A percentile compares a stretch with the other conserved stretches of the same genome.
These are phyloP conservation scores for Brassicogethes aeneus DNA, from an alignment of 2,888 invertebrate species.

Conservation along the genomic window DNA sequence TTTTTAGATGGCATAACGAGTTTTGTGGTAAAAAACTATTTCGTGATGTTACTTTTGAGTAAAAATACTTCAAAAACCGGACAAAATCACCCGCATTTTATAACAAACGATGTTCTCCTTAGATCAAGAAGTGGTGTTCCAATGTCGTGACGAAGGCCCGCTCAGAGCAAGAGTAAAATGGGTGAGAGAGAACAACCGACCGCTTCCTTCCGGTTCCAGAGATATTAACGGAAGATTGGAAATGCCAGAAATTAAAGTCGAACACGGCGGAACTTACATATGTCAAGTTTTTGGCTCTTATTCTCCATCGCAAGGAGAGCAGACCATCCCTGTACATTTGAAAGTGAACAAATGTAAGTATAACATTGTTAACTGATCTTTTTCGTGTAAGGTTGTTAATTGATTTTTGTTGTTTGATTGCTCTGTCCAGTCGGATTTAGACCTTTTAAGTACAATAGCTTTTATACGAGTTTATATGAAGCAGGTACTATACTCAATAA, in stretches of 20 bases:
- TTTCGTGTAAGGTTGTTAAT: neutral
- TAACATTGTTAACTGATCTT: neutral
- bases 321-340: slow-evolving; percentile 59
- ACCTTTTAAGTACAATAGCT: no score
- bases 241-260: slow-evolving; percentile 68
- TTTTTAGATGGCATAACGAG: no score
- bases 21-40: no score
- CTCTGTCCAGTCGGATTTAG: no score
- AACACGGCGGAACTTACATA: slow-evolving; percentile 72
- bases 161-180: slow-evolving; percentile 66
- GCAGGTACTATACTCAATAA: no score
- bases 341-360: slow-evolving; percentile 71
- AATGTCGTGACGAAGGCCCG: slow-evolving; percentile 86
- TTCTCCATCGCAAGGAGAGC: slow-evolving; percentile 52
- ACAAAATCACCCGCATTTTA: no score
- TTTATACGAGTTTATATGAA: no score
- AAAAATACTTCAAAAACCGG: no score
- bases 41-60: no score
- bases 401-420: neutral
- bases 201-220: slow-evolving; percentile 67
- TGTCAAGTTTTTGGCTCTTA: slow-evolving; percentile 71
- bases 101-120: slow-evolving; percentile 9
- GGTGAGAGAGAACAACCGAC: slow-evolving; percentile 60
- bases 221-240: slow-evolving; percentile 74
- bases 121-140: slow-evolving; percentile 90